These are phyloP conservation scores for Macrotus californicus DNA, from an alignment of 2,113 vertebrate species.

Conservation along the genomic window DNA sequence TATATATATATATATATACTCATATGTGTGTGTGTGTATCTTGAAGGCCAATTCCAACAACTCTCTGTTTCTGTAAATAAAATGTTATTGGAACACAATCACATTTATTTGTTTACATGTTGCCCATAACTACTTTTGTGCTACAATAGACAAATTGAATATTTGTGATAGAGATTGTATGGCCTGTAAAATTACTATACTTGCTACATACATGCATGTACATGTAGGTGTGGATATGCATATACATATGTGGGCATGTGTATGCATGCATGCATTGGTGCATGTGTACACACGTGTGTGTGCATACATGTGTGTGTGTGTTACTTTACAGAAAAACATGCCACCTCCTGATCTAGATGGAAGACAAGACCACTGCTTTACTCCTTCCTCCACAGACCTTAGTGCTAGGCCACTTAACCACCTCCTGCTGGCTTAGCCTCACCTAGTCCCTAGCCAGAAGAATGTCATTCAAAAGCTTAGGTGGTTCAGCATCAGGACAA, in stretches of 20 bases:
- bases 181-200: neutral
- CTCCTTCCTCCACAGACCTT: neutral
- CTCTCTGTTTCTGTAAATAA: neutral
- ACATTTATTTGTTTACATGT: neutral
- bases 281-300: too few species aligned
- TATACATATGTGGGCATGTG: too few species aligned
- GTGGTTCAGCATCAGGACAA: neutral
- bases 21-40: neutral
- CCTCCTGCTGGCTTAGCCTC: neutral
- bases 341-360: neutral
- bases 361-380: neutral
- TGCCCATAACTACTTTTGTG: neutral
- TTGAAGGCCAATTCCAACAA: neutral
- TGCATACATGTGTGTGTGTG: neutral
- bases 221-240: too few species aligned
- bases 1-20: neutral
- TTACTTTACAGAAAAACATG: neutral
- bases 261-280: too few species aligned
- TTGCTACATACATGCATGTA: too few species aligned
- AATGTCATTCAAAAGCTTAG: neutral
- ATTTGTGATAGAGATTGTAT: neutral
- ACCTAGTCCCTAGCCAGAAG: neutral
- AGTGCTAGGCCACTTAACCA: neutral
- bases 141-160: neutral
- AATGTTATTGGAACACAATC: constrained; percentile 8